phyloP scores from a whole-genome alignment of 2,113 vertebrate species.

The Scatophagus argus region DNA sequence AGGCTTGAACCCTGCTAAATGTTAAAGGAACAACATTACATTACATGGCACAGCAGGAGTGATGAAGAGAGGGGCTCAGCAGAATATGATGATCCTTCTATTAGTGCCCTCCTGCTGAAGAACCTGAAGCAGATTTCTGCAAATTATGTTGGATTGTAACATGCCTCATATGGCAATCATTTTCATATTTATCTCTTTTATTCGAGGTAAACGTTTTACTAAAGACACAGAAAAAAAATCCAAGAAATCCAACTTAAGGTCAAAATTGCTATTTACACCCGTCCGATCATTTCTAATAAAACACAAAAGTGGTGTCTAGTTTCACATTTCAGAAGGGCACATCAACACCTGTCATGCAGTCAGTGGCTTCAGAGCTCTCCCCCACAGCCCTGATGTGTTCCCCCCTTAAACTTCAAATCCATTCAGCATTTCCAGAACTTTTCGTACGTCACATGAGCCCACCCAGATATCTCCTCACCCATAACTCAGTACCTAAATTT shows the following conservation, averaged over 20 bases:
- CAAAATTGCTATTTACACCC: not conserved
- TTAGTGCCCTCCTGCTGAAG: conserved; percentile 61
- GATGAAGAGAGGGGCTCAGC: conserved; percentile 66
- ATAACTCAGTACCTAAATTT: conserved; percentile 87
- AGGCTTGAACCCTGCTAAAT: conserved; percentile 82
- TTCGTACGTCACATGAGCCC: conserved; percentile 84
- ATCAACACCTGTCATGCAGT: conserved; percentile 92
- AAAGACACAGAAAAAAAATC: not conserved
- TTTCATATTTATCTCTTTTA: not conserved
- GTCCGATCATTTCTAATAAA: conserved; percentile 7
- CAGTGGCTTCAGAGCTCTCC: conserved; percentile 89
- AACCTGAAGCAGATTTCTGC: conserved; percentile 40
- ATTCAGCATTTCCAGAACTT: conserved; percentile 83
- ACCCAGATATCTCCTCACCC: conserved; percentile 79
- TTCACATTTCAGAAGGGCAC: conserved; percentile 79
- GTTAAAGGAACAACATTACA: conserved; percentile 80
- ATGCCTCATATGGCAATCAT: not conserved
- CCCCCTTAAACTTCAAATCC: conserved; percentile 85
- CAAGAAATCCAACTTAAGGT: not conserved
- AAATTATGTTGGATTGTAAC: conserved; percentile 40
- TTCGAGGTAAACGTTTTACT: not conserved
- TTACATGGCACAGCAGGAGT: conserved; percentile 68
- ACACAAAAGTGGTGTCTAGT: conserved; percentile 71
- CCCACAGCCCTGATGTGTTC: conserved; percentile 89
- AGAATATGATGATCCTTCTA: conserved; percentile 79